A percentile compares a stretch with the other conserved stretches of the same genome.
These are phyloP conservation scores for Centrocercus urophasianus DNA, from an alignment of 2,113 vertebrate genomes.

Conservation along the genomic window DNA sequence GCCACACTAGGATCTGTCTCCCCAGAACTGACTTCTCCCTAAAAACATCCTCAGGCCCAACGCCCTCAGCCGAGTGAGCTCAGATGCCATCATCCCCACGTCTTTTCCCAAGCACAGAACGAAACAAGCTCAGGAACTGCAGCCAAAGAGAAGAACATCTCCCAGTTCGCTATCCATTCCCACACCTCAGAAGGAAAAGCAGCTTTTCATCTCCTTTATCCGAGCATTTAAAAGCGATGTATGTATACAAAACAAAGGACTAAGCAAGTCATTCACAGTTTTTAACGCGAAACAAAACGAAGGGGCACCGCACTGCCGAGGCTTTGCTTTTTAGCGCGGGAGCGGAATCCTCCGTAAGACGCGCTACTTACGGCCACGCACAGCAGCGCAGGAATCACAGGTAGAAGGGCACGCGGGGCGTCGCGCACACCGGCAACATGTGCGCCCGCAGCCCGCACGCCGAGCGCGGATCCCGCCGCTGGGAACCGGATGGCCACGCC, in stretches of 20 bases:
- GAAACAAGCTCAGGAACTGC: neutral
- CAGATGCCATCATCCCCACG: rapidly evolving
- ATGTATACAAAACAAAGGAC: neutral
- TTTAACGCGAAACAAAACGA: rapidly evolving
- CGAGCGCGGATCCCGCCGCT: too few relatives aligned
- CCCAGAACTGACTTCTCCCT: neutral
- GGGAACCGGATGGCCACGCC: too few relatives aligned
- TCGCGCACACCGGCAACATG: neutral
- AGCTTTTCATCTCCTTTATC: neutral
- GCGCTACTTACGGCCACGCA: rapidly evolving
- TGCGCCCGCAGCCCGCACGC: neutral
- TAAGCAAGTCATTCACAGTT: rapidly evolving
- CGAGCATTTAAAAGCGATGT: neutral
- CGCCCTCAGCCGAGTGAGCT: neutral
- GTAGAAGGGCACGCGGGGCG: neutral
- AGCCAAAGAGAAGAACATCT: neutral
- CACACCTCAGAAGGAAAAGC: rapidly evolving
- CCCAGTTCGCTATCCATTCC: rapidly evolving
- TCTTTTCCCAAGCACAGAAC: neutral
- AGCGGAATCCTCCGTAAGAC: rapidly evolving
- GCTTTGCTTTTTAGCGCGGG: rapidly evolving
- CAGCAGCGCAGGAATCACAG: neutral
- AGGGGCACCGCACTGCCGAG: rapidly evolving
- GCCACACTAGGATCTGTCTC: neutral
- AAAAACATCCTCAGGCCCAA: neutral